A percentile compares a stretch with the other conserved stretches of the same genome.
Evolutionary conservation across 2,113 vertebrate genomes (phyloP).

Genomic region (Hypomesus transpacificus): DNA sequence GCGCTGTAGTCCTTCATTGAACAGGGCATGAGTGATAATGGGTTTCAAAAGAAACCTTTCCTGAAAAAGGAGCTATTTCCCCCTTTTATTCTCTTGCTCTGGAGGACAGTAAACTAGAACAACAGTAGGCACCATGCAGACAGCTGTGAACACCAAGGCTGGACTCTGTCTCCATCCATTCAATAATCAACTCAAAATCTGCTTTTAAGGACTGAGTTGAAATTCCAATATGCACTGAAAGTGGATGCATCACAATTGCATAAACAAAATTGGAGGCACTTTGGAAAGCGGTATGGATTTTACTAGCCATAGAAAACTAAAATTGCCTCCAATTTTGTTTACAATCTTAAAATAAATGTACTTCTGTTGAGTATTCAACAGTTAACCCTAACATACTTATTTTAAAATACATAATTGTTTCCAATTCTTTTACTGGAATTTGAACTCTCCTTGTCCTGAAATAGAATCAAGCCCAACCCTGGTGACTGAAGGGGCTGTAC

Average conservation of each 20-base stretch:
- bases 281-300: too few relatives aligned
- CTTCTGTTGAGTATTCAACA: too few relatives aligned
- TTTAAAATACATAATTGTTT: not conserved
- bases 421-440: not conserved
- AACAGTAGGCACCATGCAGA: slow-evolving; percentile 70
- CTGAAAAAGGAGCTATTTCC: slow-evolving; percentile 54
- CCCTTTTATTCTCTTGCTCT: slow-evolving; percentile 37
- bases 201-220: too few relatives aligned
- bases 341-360: too few relatives aligned
- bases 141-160: slow-evolving; percentile 9
- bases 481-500: not conserved
- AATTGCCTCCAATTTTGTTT: too few relatives aligned
- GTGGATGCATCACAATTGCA: too few relatives aligned
- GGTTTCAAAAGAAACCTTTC: slow-evolving; percentile 56
- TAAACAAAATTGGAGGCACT: too few relatives aligned
- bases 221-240: too few relatives aligned
- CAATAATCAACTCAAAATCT: not conserved
- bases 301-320: too few relatives aligned
- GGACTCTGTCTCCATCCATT: not conserved
- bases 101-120: slow-evolving; percentile 45
- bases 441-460: not conserved
- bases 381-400: too few relatives aligned
- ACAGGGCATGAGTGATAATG: slow-evolving; percentile 29
- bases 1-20: slow-evolving; percentile 22
- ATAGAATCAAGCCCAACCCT: slow-evolving; percentile 8